Base-by-base conservation (phyloP, 2,797 vertebrate species). In the Lacerta agilis region DNA sequence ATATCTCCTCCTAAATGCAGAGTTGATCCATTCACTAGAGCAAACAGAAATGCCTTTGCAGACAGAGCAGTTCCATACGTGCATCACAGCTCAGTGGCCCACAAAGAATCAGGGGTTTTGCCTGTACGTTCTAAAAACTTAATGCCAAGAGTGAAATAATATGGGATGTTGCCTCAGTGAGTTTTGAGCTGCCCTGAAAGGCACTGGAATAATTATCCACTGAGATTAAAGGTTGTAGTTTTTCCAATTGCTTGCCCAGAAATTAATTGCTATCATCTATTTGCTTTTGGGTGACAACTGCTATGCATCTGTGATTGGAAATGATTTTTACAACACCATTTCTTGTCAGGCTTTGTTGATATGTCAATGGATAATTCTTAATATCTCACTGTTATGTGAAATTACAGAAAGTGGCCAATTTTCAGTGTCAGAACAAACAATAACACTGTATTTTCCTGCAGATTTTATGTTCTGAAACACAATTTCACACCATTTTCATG, bases 341-440 rank as follows among this genome's bases (percentile, higher is more conserved):
- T 92, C 90, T 79, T 85, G 83, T 72, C 25, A 90, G 2, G 15
- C 83, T 87, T 76, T 83, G 72, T 18, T 75, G 69, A 86, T 8
- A 18, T 85, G 6, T 86, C 55, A 82, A 76, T 58, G 27, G 72
- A 86, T 25, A 72, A 86, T 90, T 92, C 91, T 76, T 20, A 87
- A 71, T 76, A 66, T 84, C 38, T 76, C 86, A 86, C 85, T 91
- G 90, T 4, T 18, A 79, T 18, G 49, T 80, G 64, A 90, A 93
- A 93, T 90, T 90, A 89, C 89, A 92, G 80, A 73, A 93, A 90
- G 49, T 87, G 9, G 75, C 78, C 87, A 87, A 85, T 55, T 92
- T 83, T 67, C 91, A 84, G 82, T 78, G 86, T 87, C 90, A 94
- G 93, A 94, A 94, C 91, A 92, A 94, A 89, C 43, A 90, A 92